These are phyloP conservation scores for Nyctibius grandis DNA, from an alignment of 2,797 vertebrate species.

Conservation along the genomic window DNA sequence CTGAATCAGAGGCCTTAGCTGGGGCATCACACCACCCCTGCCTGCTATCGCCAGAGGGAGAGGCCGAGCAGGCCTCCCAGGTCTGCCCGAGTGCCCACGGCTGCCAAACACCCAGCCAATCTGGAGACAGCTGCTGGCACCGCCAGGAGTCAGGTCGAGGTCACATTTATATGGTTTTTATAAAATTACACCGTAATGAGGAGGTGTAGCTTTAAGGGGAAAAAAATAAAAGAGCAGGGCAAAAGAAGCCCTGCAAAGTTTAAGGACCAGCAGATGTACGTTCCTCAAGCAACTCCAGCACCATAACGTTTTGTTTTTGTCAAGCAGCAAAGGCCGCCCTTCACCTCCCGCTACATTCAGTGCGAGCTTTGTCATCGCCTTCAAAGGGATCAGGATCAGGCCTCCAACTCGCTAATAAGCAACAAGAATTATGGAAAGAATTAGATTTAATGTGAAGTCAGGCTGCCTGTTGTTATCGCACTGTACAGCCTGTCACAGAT, in stretches of 20 bases:
- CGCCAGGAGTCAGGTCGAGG: neutral
- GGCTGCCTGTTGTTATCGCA: slow-evolving; percentile 39
- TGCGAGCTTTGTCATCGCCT: slow-evolving; percentile 6
- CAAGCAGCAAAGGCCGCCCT: slow-evolving; percentile 19
- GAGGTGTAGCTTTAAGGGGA: neutral
- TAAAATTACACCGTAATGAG: neutral
- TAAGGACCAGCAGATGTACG: neutral
- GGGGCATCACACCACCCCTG: too few species aligned
- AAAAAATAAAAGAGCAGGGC: neutral
- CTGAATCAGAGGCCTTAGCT: too few species aligned
- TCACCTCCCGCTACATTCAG: neutral
- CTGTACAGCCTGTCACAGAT: slow-evolving; percentile 17
- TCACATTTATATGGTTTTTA: neutral
- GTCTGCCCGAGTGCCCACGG: rapidly evolving
- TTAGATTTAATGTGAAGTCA: slow-evolving; percentile 40
- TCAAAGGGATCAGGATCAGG: slow-evolving; percentile 56
- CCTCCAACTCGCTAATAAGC: slow-evolving; percentile 31
- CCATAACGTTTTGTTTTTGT: slow-evolving; percentile 21
- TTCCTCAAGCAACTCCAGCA: neutral
- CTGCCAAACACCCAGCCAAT: rapidly evolving
- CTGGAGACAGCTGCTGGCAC: neutral
- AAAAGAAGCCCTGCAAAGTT: neutral
- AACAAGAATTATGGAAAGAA: slow-evolving; percentile 50
- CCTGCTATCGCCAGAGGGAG: rapidly evolving
- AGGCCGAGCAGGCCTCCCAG: too few species aligned